Evolutionary conservation across 2,797 vertebrate species (phyloP).

Genomic region (Peromyscus eremicus): DNA sequence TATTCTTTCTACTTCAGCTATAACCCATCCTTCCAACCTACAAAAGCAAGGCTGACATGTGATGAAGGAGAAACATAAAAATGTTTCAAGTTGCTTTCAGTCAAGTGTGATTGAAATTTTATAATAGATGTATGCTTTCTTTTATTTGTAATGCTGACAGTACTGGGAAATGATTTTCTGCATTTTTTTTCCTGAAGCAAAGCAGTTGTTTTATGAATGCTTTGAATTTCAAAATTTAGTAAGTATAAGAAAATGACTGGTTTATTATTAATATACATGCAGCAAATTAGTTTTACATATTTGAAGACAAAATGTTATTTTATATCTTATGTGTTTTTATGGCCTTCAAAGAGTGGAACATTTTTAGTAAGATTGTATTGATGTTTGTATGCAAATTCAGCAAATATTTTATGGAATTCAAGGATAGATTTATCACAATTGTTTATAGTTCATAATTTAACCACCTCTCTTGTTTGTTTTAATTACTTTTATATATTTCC

Average conservation of each 20-base stretch:
- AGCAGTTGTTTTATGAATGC: not conserved
- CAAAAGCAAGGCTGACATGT: not conserved
- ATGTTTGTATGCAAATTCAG: slow-evolving; percentile 1
- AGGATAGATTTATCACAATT: not conserved
- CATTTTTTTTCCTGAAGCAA: not conserved
- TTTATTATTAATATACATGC: not conserved
- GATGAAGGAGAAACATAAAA: slow-evolving; percentile 35
- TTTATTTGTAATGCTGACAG: not conserved
- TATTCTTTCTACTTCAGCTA: slow-evolving; percentile 21
- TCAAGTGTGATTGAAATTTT: slow-evolving; percentile 58
- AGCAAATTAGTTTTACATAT: not conserved
- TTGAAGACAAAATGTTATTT: slow-evolving; percentile 31
- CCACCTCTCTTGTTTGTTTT: not conserved
- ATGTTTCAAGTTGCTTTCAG: slow-evolving; percentile 38
- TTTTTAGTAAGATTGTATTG: slow-evolving; percentile 3
- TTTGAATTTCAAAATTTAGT: slow-evolving; percentile 41
- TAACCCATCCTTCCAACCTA: not conserved
- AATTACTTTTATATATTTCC: not conserved
- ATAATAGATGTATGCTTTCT: slow-evolving; percentile 25
- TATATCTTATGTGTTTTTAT: not conserved
- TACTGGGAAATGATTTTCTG: slow-evolving; percentile 34
- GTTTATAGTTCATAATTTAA: not conserved
- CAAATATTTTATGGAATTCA: not conserved
- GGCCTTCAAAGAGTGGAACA: not conserved
- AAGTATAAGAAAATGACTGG: not conserved